These are phyloP conservation scores for Drosophila leonis DNA, from an alignment of 2,888 invertebrate species.

Conservation along the genomic window DNA sequence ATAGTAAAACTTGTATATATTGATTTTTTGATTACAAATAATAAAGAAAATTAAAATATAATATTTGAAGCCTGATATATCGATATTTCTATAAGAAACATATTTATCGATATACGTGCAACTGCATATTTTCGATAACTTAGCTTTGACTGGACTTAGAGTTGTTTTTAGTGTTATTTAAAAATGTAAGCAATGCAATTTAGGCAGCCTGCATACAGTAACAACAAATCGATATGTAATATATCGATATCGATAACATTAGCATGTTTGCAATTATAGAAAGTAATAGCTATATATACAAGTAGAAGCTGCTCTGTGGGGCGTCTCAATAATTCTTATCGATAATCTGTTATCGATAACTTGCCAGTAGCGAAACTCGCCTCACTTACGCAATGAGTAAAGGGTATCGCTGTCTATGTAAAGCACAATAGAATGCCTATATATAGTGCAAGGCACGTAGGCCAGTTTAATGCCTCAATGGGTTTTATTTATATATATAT, in stretches of 20 bases:
- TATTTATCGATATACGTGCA: not conserved
- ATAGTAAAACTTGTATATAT: not conserved
- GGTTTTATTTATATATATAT: conserved; percentile 8
- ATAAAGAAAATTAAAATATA: not conserved
- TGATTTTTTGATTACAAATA: not conserved
- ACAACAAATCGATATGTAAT: not conserved
- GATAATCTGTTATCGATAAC: not conserved
- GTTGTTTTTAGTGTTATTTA: no score
- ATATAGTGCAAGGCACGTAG: conserved; percentile 37
- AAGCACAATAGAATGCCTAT: conserved; percentile 41
- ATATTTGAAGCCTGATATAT: no score
- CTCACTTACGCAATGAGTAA: not conserved
- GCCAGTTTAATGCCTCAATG: conserved; percentile 52
- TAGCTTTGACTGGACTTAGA: not conserved
- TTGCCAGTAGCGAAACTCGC: not conserved
- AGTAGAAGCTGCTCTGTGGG: no score
- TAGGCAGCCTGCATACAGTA: no score
- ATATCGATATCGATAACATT: not conserved
- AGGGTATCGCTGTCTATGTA: not conserved
- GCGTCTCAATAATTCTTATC: no score
- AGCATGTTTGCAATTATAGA: not conserved
- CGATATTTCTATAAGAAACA: not conserved
- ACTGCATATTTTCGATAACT: not conserved
- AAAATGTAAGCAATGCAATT: no score
- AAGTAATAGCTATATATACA: not conserved